Base-by-base conservation (phyloP, 1,140 invertebrate species). In the Lucilia sericata region DNA sequence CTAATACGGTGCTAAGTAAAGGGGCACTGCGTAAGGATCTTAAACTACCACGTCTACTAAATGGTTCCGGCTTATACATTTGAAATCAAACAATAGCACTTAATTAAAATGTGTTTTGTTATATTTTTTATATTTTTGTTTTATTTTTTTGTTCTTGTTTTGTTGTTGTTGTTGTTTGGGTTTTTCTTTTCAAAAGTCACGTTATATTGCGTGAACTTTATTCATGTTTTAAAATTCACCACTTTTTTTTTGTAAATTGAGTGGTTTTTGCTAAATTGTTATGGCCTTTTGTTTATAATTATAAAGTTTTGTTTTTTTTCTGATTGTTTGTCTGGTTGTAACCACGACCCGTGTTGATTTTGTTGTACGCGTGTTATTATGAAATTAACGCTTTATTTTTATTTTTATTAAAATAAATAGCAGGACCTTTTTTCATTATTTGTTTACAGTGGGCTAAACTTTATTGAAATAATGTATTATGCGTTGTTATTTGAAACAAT, bases 1-100 rank as follows among this genome's bases (percentile, higher is more conserved):
- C 89, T 80, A 91, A 83, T 74, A 91, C 89, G 85, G 89, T 90
- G 81, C 89, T 91, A 17, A 91, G 87, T 83, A 91, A 85, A 78
- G 89, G 89, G 65, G 89, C 89, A 86, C 89, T 91, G 85, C 89
- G 88, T 85, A 91, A 89, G 86, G 89, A 91, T 88, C 89, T 91
- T 82, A 91, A 87, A 87, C 89, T 91, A 88, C 89, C 89, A 86
- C 89, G 89, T 84, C 89, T 87, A 85, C 88, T 89, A 55, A 89
- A 85, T 49, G 89, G 87, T 81, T 91, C 89, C 84, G 87, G 85
- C 81, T 91, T 91, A 91, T 90, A 91, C 89, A 91, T 91, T 88
- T 88, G 88, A 83, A 65, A n/a, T 49, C 75, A 78, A 78, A 78
- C 36, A 78, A 76, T 42, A 42, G 80, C 49, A 82, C 25, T 82